Percentiles rank a stretch among this genome's conserved stretches.
Conservation (phyloP, 2,888 invertebrate species). For the Pammene aurita region DNA sequence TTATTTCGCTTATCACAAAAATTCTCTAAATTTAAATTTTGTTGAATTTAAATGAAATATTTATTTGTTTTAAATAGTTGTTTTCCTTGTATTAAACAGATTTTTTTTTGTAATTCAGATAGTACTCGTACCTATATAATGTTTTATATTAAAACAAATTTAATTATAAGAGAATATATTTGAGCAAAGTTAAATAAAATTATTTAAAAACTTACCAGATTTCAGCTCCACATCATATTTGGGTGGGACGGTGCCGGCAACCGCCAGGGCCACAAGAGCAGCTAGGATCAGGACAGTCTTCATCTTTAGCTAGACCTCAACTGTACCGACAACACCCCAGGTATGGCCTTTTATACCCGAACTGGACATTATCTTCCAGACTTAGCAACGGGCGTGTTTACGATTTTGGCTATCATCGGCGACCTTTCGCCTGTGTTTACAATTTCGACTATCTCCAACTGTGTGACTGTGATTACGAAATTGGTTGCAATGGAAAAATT, state of each 20-base stretch:
- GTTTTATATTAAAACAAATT: no score
- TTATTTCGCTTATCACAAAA: no score
- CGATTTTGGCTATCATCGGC: background rate
- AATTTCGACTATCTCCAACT: slow-evolving; percentile 4
- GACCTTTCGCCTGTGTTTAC: slow-evolving; percentile 7
- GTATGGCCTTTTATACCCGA: slow-evolving; percentile 16
- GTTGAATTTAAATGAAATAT: no score
- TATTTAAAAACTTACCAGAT: slow-evolving; percentile 11
- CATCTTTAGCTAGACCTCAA: slow-evolving; percentile 46
- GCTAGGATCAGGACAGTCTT: slow-evolving; percentile 53
- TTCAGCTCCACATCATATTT: slow-evolving; percentile 11
- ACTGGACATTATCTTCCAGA: background rate
- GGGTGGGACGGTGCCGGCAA: slow-evolving; percentile 43
- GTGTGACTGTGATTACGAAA: background rate
- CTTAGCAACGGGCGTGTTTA: slow-evolving; percentile 7
- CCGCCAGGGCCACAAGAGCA: slow-evolving; percentile 49
- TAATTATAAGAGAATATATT: no score
- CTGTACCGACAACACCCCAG: slow-evolving; percentile 35
- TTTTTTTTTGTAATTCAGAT: no score
- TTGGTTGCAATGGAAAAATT: background rate
- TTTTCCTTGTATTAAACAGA: no score
- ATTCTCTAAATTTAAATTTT: no score
- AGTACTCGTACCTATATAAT: no score
- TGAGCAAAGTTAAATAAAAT: no score
- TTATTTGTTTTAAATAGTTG: no score